Evolutionary conservation across 2,888 invertebrate species (phyloP).

Genomic region (Philereme vetulata): DNA sequence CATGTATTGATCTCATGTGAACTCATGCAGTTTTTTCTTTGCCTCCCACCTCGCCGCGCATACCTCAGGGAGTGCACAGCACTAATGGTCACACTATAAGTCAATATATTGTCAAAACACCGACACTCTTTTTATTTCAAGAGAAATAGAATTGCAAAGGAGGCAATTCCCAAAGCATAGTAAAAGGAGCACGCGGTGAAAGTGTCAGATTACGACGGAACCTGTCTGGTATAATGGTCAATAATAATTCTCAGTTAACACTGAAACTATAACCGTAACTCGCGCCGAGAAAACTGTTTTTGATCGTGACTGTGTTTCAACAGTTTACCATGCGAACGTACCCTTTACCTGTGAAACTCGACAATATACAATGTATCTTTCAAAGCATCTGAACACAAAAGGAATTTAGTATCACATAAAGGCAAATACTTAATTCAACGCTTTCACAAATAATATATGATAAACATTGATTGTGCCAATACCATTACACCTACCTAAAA

Average conservation of each 20-base stretch:
- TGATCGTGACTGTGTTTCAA: slow-evolving; percentile 50
- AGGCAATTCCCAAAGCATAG: slow-evolving; percentile 30
- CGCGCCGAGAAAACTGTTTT: slow-evolving; percentile 43
- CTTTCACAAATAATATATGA: slow-evolving; percentile 35
- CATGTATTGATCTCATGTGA: too few relatives aligned
- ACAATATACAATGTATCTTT: slow-evolving; percentile 13
- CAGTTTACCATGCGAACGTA: slow-evolving; percentile 33
- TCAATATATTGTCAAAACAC: neutral
- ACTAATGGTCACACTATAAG: too few relatives aligned
- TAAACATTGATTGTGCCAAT: slow-evolving; percentile 34
- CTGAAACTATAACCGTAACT: slow-evolving; percentile 43
- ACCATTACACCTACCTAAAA: slow-evolving; percentile 40
- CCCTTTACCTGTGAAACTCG: slow-evolving; percentile 11
- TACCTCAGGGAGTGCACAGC: too few relatives aligned
- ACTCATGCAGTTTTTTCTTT: too few relatives aligned
- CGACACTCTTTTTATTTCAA: neutral
- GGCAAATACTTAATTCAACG: slow-evolving; percentile 19
- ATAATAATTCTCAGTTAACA: slow-evolving; percentile 43
- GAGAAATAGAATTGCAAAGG: neutral
- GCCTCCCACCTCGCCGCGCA: too few relatives aligned
- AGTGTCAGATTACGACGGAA: slow-evolving; percentile 39
- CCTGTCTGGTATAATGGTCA: slow-evolving; percentile 41
- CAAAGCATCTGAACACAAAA: slow-evolving; percentile 19
- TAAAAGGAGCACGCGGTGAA: slow-evolving; percentile 38
- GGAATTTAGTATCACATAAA: slow-evolving; percentile 28